These are phyloP conservation scores for Leptinotarsa tumamoca DNA, from an alignment of 2,888 invertebrate genomes.

Conservation along the genomic window DNA sequence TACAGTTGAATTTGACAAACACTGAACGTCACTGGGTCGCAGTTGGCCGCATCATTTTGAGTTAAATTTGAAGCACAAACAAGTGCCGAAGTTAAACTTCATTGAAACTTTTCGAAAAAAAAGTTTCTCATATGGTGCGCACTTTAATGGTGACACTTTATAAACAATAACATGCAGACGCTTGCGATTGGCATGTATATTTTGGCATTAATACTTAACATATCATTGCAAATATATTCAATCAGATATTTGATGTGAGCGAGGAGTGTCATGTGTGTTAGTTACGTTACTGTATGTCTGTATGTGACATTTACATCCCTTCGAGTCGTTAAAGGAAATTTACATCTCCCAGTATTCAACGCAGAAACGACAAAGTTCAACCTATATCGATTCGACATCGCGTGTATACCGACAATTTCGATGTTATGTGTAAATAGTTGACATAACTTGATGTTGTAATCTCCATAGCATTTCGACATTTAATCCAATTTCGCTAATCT, in stretches of 20 bases:
- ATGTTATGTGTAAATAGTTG: conserved; percentile 16
- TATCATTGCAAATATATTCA: conserved; percentile 36
- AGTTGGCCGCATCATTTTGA: no score
- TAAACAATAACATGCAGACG: conserved; percentile 24
- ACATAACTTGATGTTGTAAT: conserved; percentile 8
- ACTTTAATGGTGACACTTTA: no score
- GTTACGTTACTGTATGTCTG: conserved; percentile 16
- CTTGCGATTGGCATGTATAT: conserved; percentile 33
- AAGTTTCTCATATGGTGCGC: no score
- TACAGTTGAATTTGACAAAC: no score
- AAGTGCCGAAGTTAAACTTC: no score
- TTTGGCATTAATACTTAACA: conserved; percentile 33
- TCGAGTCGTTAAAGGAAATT: conserved; percentile 12
- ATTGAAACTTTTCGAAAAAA: no score
- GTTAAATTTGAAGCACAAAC: no score
- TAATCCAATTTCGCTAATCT: neutral
- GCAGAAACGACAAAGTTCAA: conserved; percentile 3
- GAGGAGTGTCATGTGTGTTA: conserved; percentile 31
- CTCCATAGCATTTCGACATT: neutral
- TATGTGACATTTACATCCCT: conserved; percentile 16
- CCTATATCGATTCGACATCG: conserved; percentile 7
- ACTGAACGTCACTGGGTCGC: no score
- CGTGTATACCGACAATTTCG: conserved; percentile 4
- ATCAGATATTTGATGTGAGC: conserved; percentile 36
- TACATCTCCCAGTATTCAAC: conserved; percentile 12